These are phyloP conservation scores for Arenaria interpres DNA, from an alignment of 2,113 vertebrate genomes.

Conservation along the genomic window DNA sequence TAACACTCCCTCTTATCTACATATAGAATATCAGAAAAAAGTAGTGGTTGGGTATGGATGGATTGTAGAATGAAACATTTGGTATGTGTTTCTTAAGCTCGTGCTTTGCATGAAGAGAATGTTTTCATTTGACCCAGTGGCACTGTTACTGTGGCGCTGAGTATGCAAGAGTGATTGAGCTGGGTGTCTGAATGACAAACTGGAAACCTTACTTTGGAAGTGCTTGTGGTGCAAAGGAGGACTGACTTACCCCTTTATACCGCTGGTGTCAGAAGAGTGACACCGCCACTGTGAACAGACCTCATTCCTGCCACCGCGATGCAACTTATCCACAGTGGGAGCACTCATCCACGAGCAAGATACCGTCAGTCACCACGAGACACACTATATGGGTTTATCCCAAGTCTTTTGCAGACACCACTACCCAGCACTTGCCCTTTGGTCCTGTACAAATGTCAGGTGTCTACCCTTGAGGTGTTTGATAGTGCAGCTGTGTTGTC, in stretches of 20 bases:
- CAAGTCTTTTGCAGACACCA: rapidly evolving
- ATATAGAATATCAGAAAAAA: not conserved
- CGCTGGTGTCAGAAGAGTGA: not conserved
- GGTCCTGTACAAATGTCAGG: not conserved
- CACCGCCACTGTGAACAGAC: not conserved
- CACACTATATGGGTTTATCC: not conserved
- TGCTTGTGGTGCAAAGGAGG: not conserved
- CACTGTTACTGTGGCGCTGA: rapidly evolving
- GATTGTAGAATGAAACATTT: not conserved
- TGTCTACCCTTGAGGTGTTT: not conserved
- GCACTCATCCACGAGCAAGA: not conserved
- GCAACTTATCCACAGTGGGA: not conserved
- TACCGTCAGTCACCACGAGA: not conserved
- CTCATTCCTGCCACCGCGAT: not conserved
- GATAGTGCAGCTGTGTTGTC: not conserved
- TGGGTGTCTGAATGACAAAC: not conserved
- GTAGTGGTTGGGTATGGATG: not conserved
- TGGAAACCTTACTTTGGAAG: not conserved
- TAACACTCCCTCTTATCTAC: not conserved
- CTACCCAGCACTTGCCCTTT: not conserved
- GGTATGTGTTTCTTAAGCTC: not conserved
- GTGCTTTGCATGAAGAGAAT: not conserved
- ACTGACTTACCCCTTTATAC: not conserved
- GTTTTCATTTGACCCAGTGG: not conserved
- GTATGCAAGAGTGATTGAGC: not conserved